Conservation (phyloP, 1,140 invertebrate species). For the Orchesella cincta region DNA sequence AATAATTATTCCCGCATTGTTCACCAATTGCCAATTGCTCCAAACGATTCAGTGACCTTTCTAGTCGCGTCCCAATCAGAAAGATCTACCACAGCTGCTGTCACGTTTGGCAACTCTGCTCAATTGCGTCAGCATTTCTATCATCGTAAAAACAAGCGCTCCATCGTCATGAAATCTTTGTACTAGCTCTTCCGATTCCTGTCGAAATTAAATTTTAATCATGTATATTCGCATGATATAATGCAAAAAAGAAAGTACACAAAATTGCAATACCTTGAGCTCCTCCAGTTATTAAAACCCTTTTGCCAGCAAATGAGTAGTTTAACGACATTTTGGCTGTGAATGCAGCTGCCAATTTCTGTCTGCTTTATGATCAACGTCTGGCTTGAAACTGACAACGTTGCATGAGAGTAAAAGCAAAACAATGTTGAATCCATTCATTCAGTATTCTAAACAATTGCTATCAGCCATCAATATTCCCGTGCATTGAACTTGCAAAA, state of each 20-base stretch:
- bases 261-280: too few relatives aligned
- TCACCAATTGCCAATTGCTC: constrained; percentile 1
- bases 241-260: too few relatives aligned
- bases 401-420: too few relatives aligned
- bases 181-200: constrained; percentile 2
- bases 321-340: constrained; percentile 7
- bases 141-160: neutral
- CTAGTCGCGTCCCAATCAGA: neutral
- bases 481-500: too few relatives aligned
- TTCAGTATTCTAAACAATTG: too few relatives aligned
- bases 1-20: constrained; percentile 57
- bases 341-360: too few relatives aligned
- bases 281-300: constrained; percentile 15
- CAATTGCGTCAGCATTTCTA: constrained; percentile 29
- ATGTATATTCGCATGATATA: too few relatives aligned
- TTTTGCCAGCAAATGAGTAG: neutral
- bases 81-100: neutral
- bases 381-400: too few relatives aligned
- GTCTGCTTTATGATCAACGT: too few relatives aligned
- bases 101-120: constrained; percentile 3
- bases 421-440: too few relatives aligned
- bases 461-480: too few relatives aligned
- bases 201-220: too few relatives aligned
- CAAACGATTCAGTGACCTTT: neutral
- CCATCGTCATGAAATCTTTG: constrained; percentile 17